phyloP scores from a whole-genome alignment of 1,140 invertebrate species.

The Apis cerana region DNA sequence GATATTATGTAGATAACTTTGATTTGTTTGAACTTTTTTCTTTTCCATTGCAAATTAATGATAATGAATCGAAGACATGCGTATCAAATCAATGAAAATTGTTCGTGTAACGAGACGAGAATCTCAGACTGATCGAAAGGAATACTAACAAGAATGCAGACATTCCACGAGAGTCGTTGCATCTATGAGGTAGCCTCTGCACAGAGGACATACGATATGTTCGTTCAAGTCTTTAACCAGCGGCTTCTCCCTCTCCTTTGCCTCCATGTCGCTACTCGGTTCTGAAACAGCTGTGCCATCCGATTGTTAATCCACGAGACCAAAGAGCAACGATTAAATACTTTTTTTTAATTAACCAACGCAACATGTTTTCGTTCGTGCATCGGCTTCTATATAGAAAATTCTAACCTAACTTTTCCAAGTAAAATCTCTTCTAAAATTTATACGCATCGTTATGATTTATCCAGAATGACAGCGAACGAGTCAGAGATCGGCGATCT shows the following conservation, averaged over 20 bases:
- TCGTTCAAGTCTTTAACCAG: constrained; percentile 85
- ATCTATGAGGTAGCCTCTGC: constrained; percentile 90
- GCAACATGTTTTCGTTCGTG: neutral
- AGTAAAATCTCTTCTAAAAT: neutral
- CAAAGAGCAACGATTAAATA: neutral
- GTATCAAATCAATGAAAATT: neutral
- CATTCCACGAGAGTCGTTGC: constrained; percentile 92
- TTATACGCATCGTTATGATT: neutral
- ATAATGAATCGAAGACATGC: constrained; percentile 13
- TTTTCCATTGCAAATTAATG: constrained; percentile 29
- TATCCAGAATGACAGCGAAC: neutral
- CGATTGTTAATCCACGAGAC: constrained; percentile 48
- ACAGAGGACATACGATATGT: constrained; percentile 88
- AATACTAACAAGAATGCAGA: constrained; percentile 89
- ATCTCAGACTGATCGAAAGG: neutral
- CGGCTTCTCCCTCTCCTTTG: constrained; percentile 67
- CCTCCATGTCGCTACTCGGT: constrained; percentile 56
- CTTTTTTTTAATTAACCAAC: neutral
- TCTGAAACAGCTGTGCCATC: constrained; percentile 62
- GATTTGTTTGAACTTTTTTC: neutral
- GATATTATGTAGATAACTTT: neutral
- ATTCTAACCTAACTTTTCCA: neutral
- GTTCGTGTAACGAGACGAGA: neutral
- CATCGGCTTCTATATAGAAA: neutral
- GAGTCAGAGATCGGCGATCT: neutral